Percentiles rank a stretch among this genome's conserved stretches.
Evolutionary conservation across 1,140 invertebrate genomes (phyloP).

Genomic region (Atta cephalotes): DNA sequence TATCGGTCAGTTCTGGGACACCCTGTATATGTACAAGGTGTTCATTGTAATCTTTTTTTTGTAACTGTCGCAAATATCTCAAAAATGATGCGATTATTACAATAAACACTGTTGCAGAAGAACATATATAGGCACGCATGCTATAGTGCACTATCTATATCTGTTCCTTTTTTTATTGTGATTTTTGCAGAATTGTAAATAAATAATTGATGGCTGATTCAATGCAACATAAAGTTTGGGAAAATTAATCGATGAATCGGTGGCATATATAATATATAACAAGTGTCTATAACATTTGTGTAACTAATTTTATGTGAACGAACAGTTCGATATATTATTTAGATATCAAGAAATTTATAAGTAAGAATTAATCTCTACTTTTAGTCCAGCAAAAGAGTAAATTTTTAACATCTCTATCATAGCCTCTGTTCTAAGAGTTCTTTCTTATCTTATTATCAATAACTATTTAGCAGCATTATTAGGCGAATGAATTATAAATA

Average conservation of each 20-base stretch:
- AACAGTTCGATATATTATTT: neutral
- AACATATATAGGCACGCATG: conserved; percentile 61
- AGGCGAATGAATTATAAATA: neutral
- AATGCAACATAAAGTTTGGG: neutral
- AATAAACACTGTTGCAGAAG: neutral
- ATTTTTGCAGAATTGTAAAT: neutral
- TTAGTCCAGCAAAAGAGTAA: neutral
- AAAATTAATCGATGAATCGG: conserved; percentile 27
- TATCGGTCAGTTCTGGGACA: no score
- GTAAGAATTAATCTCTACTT: neutral
- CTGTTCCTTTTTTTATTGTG: neutral
- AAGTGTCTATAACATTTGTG: conserved; percentile 15
- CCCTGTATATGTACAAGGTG: no score
- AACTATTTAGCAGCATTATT: neutral
- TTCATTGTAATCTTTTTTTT: neutral
- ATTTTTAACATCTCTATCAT: neutral
- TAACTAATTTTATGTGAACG: neutral
- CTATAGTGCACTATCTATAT: conserved; percentile 61
- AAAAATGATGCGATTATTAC: neutral
- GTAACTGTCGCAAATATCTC: neutral
- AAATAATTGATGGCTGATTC: neutral
- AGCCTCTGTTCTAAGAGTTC: neutral
- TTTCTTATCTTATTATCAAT: neutral
- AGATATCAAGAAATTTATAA: conserved; percentile 17
- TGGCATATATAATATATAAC: conserved; percentile 16